Evolutionary conservation across 64 coral and sea anemone species (phyloP).

Genomic region (Astreopora myriophthalma): DNA sequence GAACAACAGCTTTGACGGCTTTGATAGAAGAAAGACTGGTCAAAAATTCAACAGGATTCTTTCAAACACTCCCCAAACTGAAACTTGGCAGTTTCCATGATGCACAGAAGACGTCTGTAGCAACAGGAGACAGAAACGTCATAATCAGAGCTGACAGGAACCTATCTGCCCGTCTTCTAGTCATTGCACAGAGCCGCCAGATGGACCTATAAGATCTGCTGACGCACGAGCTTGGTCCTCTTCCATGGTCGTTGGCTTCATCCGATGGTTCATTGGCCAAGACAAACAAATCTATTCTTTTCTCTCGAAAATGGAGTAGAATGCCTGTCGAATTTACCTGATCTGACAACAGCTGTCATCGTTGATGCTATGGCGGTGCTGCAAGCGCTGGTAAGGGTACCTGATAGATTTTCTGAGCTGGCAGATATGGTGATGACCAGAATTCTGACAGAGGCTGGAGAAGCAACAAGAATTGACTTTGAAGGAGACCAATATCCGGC

Average conservation of each 20-base stretch:
- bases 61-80: slow-evolving; percentile 39
- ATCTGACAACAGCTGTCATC: slow-evolving; percentile 57
- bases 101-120: slow-evolving; percentile 2
- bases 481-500: slow-evolving; percentile 67
- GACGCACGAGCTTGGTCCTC: slow-evolving; percentile 47
- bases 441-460: slow-evolving; percentile 53
- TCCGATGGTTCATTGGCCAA: slow-evolving; percentile 62
- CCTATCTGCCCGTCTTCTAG: slow-evolving; percentile 64
- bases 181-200: slow-evolving; percentile 63
- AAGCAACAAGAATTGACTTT: slow-evolving; percentile 72
- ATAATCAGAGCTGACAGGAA: slow-evolving; percentile 68
- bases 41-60: slow-evolving; percentile 4
- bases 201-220: slow-evolving; percentile 59
- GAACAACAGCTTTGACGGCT: not conserved
- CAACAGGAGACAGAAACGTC: slow-evolving; percentile 1
- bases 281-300: slow-evolving; percentile 49
- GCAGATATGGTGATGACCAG: slow-evolving; percentile 45
- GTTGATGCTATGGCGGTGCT: slow-evolving; percentile 73
- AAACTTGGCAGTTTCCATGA: slow-evolving; percentile 12
- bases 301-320: slow-evolving; percentile 68
- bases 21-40: slow-evolving; percentile 17
- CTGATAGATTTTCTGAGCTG: slow-evolving; percentile 63
- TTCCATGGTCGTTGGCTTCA: slow-evolving; percentile 65
- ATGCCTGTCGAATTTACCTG: slow-evolving; percentile 22
- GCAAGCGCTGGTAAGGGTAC: slow-evolving; percentile 38